phyloP scores from a whole-genome alignment of 2,113 vertebrate genomes.

The Mustela lutreola region DNA sequence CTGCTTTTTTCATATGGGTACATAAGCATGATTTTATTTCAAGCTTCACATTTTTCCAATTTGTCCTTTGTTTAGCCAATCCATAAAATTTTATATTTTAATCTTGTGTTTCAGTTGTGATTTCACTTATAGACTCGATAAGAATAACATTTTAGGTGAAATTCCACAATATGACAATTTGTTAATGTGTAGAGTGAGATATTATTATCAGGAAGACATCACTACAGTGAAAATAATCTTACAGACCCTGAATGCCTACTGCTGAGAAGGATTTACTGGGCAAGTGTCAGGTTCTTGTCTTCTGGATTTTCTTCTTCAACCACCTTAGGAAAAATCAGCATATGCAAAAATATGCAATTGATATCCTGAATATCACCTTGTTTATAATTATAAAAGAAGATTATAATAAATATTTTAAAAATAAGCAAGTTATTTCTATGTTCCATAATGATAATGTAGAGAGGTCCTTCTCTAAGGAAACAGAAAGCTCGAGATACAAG shows the following conservation, averaged over 20 bases:
- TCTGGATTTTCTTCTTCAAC: background rate
- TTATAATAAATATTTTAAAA: background rate
- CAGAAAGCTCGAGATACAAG: background rate
- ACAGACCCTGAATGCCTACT: background rate
- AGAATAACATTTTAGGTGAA: slow-evolving; percentile 13
- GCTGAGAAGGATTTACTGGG: background rate
- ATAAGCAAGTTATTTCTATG: background rate
- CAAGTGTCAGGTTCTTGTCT: background rate
- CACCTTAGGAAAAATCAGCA: background rate
- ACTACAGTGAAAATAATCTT: background rate
- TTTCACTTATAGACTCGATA: slow-evolving; percentile 51
- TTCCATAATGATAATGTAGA: background rate
- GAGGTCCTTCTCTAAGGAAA: background rate
- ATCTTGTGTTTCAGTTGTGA: background rate
- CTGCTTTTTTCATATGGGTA: background rate
- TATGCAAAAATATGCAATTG: background rate
- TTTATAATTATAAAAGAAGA: background rate
- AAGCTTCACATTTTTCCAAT: background rate
- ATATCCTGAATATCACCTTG: background rate
- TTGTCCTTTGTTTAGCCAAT: slow-evolving; percentile 18
- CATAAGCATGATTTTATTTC: background rate
- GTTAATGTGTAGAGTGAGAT: background rate
- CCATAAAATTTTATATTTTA: background rate
- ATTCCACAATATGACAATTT: background rate
- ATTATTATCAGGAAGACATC: background rate